These are phyloP conservation scores for Cepphus grylle DNA, from an alignment of 2,113 vertebrate genomes.

Conservation along the genomic window DNA sequence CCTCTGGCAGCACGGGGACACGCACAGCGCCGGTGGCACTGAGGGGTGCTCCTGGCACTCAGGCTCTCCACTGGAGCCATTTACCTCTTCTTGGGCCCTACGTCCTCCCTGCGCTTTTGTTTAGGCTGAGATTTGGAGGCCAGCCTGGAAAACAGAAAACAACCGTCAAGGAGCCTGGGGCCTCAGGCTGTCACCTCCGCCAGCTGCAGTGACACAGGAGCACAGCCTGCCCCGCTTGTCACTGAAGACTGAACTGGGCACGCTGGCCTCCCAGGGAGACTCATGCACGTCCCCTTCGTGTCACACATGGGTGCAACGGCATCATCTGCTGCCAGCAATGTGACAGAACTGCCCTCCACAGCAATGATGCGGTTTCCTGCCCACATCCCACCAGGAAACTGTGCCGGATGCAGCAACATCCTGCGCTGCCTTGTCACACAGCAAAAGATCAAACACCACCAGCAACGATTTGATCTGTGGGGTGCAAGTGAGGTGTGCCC, in stretches of 20 bases:
- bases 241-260: background rate
- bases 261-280: background rate
- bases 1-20: background rate
- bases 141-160: constrained; percentile 87
- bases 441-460: background rate
- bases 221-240: background rate
- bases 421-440: background rate
- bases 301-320: background rate
- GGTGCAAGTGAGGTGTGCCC: background rate
- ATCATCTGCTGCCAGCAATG: background rate
- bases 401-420: background rate
- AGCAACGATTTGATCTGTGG: background rate
- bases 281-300: background rate
- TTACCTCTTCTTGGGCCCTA: constrained; percentile 84
- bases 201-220: background rate
- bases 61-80: constrained; percentile 32
- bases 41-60: background rate
- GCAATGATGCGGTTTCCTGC: constrained; percentile 7
- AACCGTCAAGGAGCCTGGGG: background rate
- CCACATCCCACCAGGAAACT: background rate
- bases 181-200: background rate
- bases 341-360: background rate
- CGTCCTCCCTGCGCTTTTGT: constrained; percentile 78
- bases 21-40: fast-evolving
- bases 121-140: constrained; percentile 80